Evolutionary conservation across 1,140 invertebrate genomes (phyloP), one percentile per base, ranked within the genome.

Genomic region (Antheraea pernyi): DNA sequence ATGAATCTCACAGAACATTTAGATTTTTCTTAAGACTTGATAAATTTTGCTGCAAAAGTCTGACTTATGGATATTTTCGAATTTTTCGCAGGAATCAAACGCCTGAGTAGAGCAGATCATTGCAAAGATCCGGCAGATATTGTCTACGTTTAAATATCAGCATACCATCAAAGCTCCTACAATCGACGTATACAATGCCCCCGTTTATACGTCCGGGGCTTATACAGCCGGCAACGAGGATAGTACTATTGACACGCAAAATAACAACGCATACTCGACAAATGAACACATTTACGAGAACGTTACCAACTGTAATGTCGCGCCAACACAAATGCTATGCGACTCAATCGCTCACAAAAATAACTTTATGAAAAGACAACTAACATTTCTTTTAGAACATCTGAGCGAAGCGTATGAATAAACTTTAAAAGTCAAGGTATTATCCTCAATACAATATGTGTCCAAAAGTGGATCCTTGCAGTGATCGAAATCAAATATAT

Each of bases 81-180:
- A 91, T 88, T 82, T 90, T 92, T 93, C 92, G 76, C 88, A 95
- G 95, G 95, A 95, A 93, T 95, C 95, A 88, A 95, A 95, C 93
- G 95, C 95, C 94, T 95, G 95, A 95, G 95, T 95, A 94, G 94
- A 95, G 93, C 94, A 95, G 94, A 95, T 95, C 93, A 95, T 95
- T 95, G 94, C 94, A 95, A 95, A 95, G 93, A 95, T 95, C 94
- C 94, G 94, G 92, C 94, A 94, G 92, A 94, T 95, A 94, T 93
- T 95, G 92, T 94, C 95, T 89, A 95, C 95, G 92, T 95, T 95
- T 94, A 95, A 94, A 89, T 94, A 95, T 92, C 94, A 95, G 91
- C 95, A 95, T 91, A 91, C 93, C 88, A 92, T 74, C 85, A 92
- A 91, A 85, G 93, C 93, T 80, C 78, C 93, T 79, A 86, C 89